Base-by-base conservation (phyloP, 2,113 vertebrate genomes). In the Nibea albiflora region DNA sequence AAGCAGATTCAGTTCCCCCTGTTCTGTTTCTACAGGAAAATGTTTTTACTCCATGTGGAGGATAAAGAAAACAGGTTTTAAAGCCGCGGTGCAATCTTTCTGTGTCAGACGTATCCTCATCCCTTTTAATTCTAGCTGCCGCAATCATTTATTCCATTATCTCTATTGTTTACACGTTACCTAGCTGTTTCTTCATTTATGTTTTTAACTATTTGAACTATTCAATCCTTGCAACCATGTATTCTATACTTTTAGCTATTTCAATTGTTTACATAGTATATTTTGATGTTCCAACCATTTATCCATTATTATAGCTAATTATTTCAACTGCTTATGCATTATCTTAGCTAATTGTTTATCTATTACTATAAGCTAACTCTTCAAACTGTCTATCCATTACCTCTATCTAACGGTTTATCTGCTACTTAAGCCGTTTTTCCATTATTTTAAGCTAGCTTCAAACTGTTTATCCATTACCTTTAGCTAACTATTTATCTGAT, bases 1-100 rank as follows among this genome's bases (percentile, higher is more conserved):
- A 78, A 82, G 72, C 58, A 72, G 20, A 81, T 73, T 65, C 11
- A 70, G 42, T 54, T 79, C 63, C 4, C 39, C 39, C 35, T 1
- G 1, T 73, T 68, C 15, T 56, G 58, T 50, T 28, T 57, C 28
- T 39, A 57, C 26, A 60, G 8, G 65, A 74, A 46, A 15, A 46
- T 4, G 26, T 46, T 49, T 57, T 9, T 16, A 31, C 44, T 52
- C 19, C 42, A 24, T 28, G 11, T n/a, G 42, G 22, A 35, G 1
- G 12, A 49, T 22, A 44, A 28, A 54, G 17, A 49, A 54, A n/a
- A 49, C 16, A 10, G 11, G 8, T 61, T 74, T 61, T 42, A 22
- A 46, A 16, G 24, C 12, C 22, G 8, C 24, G 19, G 2, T 47
- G 22, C 20, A 2, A 11, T 9, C 2, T 75, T 8, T 22, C 9